These are phyloP conservation scores for Nephrocerus scutellatus DNA, from an alignment of 2,888 invertebrate species.

Conservation along the genomic window DNA sequence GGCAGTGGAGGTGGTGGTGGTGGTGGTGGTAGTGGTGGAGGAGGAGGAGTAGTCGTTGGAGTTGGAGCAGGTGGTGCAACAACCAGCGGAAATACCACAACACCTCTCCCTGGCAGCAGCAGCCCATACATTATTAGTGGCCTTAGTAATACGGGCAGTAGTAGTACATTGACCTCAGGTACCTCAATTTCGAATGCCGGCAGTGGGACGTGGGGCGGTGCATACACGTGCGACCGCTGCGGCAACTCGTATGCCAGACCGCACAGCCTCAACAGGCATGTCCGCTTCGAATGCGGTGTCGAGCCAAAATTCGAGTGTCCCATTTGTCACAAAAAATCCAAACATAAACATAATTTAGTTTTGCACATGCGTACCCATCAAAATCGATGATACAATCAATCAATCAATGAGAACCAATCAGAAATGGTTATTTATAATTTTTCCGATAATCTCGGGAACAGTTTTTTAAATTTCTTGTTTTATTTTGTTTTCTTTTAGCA, in stretches of 20 bases:
- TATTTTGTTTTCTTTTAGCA: slow-evolving; percentile 18
- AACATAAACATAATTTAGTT: slow-evolving; percentile 49
- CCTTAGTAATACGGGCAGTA: slow-evolving; percentile 1
- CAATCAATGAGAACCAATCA: too few relatives aligned
- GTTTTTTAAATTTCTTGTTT: slow-evolving; percentile 12
- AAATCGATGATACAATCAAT: slow-evolving; percentile 49
- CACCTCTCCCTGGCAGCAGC: slow-evolving; percentile 9
- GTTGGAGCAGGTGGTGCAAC: slow-evolving; percentile 22
- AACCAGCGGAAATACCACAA: slow-evolving; percentile 13
- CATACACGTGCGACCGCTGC: slow-evolving; percentile 51
- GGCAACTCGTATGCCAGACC: slow-evolving; percentile 54
- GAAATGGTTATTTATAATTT: too few relatives aligned
- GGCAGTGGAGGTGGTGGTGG: slow-evolving; percentile 13
- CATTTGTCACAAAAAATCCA: slow-evolving; percentile 55
- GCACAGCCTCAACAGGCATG: slow-evolving; percentile 53
- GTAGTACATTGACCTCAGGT: slow-evolving; percentile 3
- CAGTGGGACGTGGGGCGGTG: slow-evolving; percentile 34
- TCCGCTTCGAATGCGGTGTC: slow-evolving; percentile 55
- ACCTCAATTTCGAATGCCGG: slow-evolving; percentile 3
- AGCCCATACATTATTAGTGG: slow-evolving; percentile 8
- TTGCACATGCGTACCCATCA: slow-evolving; percentile 49
- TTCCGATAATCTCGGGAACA: too few relatives aligned
- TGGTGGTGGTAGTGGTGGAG: slow-evolving; percentile 21
- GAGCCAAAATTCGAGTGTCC: slow-evolving; percentile 58
- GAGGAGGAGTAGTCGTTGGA: slow-evolving; percentile 14